These are phyloP conservation scores for Schizaphis graminum DNA, from an alignment of 2,888 invertebrate species.

Conservation along the genomic window DNA sequence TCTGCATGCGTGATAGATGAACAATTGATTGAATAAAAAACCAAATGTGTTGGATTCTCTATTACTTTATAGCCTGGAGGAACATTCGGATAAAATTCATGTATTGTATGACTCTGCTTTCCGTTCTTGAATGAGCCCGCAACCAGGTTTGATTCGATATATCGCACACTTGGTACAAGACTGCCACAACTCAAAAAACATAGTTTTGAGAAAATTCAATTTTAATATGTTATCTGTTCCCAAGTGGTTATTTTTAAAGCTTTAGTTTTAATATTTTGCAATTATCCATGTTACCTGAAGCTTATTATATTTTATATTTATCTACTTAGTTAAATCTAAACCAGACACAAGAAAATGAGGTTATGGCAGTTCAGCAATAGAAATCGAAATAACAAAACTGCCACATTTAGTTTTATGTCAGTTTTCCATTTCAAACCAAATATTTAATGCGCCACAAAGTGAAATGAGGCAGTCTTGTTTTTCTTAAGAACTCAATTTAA, in stretches of 20 bases:
- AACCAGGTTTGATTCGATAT: too few species aligned
- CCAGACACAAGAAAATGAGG: not conserved
- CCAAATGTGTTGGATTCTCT: too few species aligned
- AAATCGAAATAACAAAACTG: not conserved
- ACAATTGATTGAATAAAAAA: too few species aligned
- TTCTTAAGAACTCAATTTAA: not conserved
- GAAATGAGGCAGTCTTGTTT: not conserved
- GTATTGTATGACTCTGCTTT: too few species aligned
- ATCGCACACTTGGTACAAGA: not conserved
- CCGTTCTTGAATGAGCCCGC: too few species aligned
- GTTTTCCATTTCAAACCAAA: not conserved
- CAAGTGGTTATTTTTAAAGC: not conserved
- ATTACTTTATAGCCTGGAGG: too few species aligned
- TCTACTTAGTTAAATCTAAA: not conserved
- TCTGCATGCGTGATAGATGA: too few species aligned
- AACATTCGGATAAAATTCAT: too few species aligned
- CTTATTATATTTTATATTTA: not conserved
- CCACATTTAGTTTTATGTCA: conserved; percentile 7
- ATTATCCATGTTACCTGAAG: not conserved
- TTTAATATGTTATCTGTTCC: not conserved
- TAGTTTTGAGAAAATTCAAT: not conserved
- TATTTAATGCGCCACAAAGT: not conserved
- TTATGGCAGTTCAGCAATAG: not conserved
- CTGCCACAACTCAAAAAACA: conserved; percentile 1
- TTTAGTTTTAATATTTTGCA: not conserved